Evolutionary conservation across 1,140 invertebrate species (phyloP).

Genomic region (Campoletis sonorensis): DNA sequence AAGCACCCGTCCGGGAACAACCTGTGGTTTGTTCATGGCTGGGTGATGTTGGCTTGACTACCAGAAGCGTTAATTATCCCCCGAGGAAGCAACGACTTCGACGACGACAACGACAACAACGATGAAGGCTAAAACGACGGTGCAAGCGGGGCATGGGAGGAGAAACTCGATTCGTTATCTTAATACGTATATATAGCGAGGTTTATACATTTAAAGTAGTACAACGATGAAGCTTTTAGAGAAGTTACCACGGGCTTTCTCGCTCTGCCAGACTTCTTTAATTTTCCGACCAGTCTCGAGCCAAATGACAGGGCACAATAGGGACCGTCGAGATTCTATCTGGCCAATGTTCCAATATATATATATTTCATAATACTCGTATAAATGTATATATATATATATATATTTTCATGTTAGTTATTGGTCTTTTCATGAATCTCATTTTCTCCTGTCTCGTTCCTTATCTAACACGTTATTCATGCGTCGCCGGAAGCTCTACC

Average conservation of each 20-base stretch:
- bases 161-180: too few relatives aligned
- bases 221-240: not conserved
- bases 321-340: not conserved
- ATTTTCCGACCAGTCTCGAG: not conserved
- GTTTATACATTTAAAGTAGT: too few relatives aligned
- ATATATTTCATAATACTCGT: not conserved
- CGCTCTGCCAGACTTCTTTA: not conserved
- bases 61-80: conserved; percentile 13
- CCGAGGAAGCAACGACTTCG: not conserved
- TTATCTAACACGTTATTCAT: not conserved
- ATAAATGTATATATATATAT: too few relatives aligned
- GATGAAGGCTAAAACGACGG: too few relatives aligned
- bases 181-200: too few relatives aligned
- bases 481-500: not conserved
- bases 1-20: conserved; percentile 6
- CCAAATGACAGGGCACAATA: not conserved
- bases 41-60: not conserved
- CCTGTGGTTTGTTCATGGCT: conserved; percentile 16
- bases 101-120: not conserved
- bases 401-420: not conserved
- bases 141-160: too few relatives aligned
- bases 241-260: not conserved
- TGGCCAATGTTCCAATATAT: not conserved
- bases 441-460: not conserved
- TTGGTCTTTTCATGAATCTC: not conserved